Percentiles rank a stretch among this genome's conserved stretches.
Evolutionary conservation across 1,140 invertebrate species (phyloP).

Genomic region (Ectropis grisescens): DNA sequence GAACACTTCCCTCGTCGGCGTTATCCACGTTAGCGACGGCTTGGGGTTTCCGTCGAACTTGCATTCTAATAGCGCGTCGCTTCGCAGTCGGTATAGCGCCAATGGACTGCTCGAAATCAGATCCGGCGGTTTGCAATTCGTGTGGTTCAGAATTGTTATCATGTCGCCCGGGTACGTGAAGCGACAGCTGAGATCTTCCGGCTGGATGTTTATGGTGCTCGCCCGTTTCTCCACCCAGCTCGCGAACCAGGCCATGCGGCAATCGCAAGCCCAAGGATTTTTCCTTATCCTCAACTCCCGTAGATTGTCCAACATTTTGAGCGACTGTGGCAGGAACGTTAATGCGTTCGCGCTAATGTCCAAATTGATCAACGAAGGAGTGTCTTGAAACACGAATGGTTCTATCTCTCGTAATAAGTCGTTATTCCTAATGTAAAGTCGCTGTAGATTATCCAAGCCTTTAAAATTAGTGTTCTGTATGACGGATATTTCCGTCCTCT

Average conservation of each 20-base stretch:
- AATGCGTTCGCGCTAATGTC: slow-evolving; percentile 83
- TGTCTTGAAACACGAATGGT: slow-evolving; percentile 72
- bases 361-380: slow-evolving; percentile 73
- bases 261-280: slow-evolving; percentile 90
- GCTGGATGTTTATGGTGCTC: slow-evolving; percentile 58
- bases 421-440: slow-evolving; percentile 72
- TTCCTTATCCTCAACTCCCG: slow-evolving; percentile 76
- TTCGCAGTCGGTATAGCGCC: slow-evolving; percentile 73
- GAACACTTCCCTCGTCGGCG: slow-evolving; percentile 77
- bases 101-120: slow-evolving; percentile 72
- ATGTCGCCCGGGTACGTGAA: slow-evolving; percentile 77
- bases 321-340: slow-evolving; percentile 77
- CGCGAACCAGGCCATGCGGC: slow-evolving; percentile 88
- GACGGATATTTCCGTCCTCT: slow-evolving; percentile 72
- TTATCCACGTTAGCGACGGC: slow-evolving; percentile 89
- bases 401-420: slow-evolving; percentile 74
- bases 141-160: slow-evolving; percentile 74
- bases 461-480: slow-evolving; percentile 71
- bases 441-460: slow-evolving; percentile 72
- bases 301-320: slow-evolving; percentile 75
- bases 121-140: slow-evolving; percentile 78
- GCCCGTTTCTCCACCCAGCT: slow-evolving; percentile 72
- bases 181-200: slow-evolving; percentile 75
- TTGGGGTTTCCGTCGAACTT: slow-evolving; percentile 81
- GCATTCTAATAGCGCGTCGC: slow-evolving; percentile 82